Base-by-base conservation (phyloP, 2,888 invertebrate genomes). In the Meandrusa payeni region DNA sequence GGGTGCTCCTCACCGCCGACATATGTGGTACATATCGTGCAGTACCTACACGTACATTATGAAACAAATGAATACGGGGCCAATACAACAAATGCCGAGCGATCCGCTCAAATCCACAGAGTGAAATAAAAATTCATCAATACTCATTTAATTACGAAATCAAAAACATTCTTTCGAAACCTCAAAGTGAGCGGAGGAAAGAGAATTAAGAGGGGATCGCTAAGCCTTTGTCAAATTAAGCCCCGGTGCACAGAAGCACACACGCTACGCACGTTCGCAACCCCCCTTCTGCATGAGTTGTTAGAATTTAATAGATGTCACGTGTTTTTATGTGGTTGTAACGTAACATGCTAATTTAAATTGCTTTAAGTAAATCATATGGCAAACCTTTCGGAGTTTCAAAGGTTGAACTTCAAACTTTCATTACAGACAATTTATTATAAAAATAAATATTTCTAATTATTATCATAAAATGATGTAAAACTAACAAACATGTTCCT, bases 181-280 rank as follows among this genome's bases (percentile, higher is more conserved):
- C 46, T 44, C 20, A 19, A 31, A 33, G 41, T 34, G 46, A 46
- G 24, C 41, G 41, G 38, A 24, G 44, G 36, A 33, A 42, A 44
- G 39, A 32, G 33, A 22, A 27, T 33, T 33, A 44, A 17, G 33
- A 44, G 39, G 46, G 41, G 48, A 61, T 68, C 60, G 67, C 65
- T 64, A 55, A 64, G 69, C 67, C 66, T 71, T 70, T 73, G 71
- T 72, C 69, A 61, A 59, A 63, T 64, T 57, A 67, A 65, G 64
- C 59, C 58, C 61, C 64, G 60, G 64, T 67, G 64, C 67, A 69
- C 66, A 64, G 61, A 69, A 70, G 61, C 64, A 72, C 66, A 73
- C 65, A 70, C 64, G 71, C 68, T 72, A 72, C 71, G 81, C 79
- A 80, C 86, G 86, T 86, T 86, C 86, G 87, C 87, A 85, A 83